These are phyloP conservation scores for Plusia festucae DNA, from an alignment of 2,888 invertebrate genomes.

Conservation along the genomic window DNA sequence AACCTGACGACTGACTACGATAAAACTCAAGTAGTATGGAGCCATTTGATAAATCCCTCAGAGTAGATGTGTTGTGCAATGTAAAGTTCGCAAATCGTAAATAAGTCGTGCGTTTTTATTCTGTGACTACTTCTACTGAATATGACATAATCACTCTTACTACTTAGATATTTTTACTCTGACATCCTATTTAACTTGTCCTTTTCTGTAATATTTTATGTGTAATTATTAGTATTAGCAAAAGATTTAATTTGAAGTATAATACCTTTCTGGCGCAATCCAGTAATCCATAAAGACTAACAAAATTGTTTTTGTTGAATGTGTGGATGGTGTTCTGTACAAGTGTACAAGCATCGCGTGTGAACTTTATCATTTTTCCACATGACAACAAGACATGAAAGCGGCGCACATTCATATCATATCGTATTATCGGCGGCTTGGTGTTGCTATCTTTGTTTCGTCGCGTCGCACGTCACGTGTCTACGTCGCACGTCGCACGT, in stretches of 20 bases:
- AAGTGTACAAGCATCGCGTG: conserved; percentile 22
- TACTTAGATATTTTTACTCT: not conserved
- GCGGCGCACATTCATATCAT: conserved; percentile 29
- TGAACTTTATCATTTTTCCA: conserved; percentile 10
- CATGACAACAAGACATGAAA: conserved; percentile 40
- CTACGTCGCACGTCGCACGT: not conserved
- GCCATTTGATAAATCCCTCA: conserved; percentile 5
- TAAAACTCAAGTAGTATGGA: conserved; percentile 5
- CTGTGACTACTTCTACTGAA: not conserved
- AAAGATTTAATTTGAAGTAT: not conserved
- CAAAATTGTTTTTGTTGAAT: too few species aligned
- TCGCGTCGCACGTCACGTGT: conserved; percentile 13
- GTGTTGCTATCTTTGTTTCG: conserved; percentile 25
- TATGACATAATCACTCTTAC: not conserved
- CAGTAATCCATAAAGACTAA: too few species aligned
- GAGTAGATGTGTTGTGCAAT: conserved; percentile 5
- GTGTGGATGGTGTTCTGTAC: not conserved
- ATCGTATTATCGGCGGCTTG: conserved; percentile 20
- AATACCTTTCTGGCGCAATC: not conserved
- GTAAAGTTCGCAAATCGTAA: conserved; percentile 4
- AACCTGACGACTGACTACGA: not conserved
- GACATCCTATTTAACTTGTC: not conserved
- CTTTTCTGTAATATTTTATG: not conserved
- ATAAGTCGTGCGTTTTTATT: not conserved
- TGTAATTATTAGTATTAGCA: not conserved